Conservation (phyloP, 2,113 vertebrate species). For the Peucedramus taeniatus region DNA sequence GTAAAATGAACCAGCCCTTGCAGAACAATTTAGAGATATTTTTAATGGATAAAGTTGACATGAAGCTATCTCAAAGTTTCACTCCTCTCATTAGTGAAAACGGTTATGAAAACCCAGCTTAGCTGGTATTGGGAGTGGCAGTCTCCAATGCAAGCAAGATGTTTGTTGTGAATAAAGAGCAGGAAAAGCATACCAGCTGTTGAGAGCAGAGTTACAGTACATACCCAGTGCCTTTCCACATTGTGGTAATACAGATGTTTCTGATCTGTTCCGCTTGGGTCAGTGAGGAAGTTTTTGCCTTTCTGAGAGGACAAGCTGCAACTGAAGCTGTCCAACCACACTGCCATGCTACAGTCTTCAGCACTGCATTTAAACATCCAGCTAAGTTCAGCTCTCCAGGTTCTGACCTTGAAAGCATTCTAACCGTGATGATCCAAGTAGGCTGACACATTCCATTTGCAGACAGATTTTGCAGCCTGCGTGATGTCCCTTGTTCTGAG, state of each 20-base stretch:
- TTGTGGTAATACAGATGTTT: not conserved
- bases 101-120: not conserved
- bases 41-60: not conserved
- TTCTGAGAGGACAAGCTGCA: not conserved
- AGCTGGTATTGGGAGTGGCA: not conserved
- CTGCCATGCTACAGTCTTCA: not conserved
- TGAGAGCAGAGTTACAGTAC: not conserved
- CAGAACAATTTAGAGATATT: not conserved
- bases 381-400: not conserved
- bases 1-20: not conserved
- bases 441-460: not conserved
- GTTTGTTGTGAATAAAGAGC: not conserved
- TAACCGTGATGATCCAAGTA: not conserved
- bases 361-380: not conserved
- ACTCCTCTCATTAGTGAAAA: not conserved
- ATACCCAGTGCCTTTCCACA: not conserved
- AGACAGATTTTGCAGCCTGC: not conserved
- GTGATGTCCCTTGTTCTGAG: not conserved
- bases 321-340: not conserved
- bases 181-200: not conserved
- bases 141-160: not conserved
- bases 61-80: not conserved
- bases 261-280: not conserved
- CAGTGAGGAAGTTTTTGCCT: not conserved
- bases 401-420: not conserved